phyloP scores from a whole-genome alignment of 37 sponge, comb jelly and placozoan species.

The Oopsacas minuta region DNA sequence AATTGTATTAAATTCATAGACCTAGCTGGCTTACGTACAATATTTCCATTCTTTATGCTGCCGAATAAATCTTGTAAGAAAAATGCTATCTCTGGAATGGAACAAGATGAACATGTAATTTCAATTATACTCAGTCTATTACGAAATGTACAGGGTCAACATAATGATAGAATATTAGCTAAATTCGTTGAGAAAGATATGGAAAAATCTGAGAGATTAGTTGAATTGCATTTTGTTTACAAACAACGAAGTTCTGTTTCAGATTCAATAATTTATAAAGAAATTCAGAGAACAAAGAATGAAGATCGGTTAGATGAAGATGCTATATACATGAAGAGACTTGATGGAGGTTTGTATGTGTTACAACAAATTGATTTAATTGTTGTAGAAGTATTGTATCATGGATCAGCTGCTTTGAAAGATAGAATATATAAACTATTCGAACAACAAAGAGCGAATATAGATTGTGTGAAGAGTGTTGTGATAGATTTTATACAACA shows the following conservation, averaged over 20 bases:
- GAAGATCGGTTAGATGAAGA: slow-evolving; percentile 47
- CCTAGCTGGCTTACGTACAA: slow-evolving; percentile 70
- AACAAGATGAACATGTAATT: slow-evolving; percentile 80
- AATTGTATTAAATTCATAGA: slow-evolving; percentile 92
- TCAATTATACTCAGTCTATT: slow-evolving; percentile 76
- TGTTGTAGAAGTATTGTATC: slow-evolving; percentile 31
- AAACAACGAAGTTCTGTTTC: slow-evolving; percentile 25
- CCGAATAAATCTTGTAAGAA: slow-evolving; percentile 38
- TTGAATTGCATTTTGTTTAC: slow-evolving; percentile 85
- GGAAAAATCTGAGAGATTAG: slow-evolving; percentile 83
- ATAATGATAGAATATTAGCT: slow-evolving; percentile 43
- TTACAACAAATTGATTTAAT: slow-evolving; percentile 82
- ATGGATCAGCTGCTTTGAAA: background rate
- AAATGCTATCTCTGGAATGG: slow-evolving; percentile 29
- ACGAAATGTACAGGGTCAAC: slow-evolving; percentile 31
- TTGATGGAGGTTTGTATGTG: slow-evolving; percentile 85
- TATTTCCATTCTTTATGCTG: slow-evolving; percentile 96
- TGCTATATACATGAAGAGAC: slow-evolving; percentile 50
- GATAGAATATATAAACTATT: background rate
- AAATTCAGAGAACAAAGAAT: background rate
- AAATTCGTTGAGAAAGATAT: slow-evolving; percentile 91
- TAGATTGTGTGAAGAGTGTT: background rate
- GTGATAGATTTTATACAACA: background rate
- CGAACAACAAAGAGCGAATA: background rate
- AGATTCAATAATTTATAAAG: slow-evolving; percentile 16